These are phyloP conservation scores for Phenacoccus solenopsis DNA, from an alignment of 1,140 invertebrate species.

Conservation along the genomic window DNA sequence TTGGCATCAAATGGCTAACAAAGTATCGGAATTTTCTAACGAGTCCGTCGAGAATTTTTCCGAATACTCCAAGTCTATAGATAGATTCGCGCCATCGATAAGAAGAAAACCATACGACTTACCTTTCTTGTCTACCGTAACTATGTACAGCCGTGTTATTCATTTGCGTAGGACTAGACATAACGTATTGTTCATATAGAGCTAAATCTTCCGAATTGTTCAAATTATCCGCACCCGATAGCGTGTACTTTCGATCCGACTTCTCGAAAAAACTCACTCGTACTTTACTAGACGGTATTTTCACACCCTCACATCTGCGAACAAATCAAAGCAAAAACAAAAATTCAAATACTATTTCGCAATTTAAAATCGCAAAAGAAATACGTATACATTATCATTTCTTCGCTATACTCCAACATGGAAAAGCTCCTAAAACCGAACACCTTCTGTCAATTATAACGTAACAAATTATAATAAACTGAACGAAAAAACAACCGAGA, in stretches of 20 bases:
- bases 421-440: not conserved
- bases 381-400: not conserved
- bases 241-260: not conserved
- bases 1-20: too few species aligned
- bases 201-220: not conserved
- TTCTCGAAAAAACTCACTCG: slow-evolving; percentile 9
- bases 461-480: too few species aligned
- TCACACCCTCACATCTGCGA: not conserved
- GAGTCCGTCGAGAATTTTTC: too few species aligned
- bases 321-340: not conserved
- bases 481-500: not conserved
- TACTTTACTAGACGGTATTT: slow-evolving; percentile 9
- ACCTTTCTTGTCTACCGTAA: slow-evolving; percentile 11
- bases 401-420: not conserved
- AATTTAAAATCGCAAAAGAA: not conserved
- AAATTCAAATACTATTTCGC: not conserved
- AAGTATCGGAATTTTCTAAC: too few species aligned
- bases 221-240: not conserved
- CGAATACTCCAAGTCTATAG: too few species aligned
- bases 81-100: not conserved
- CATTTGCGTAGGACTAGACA: slow-evolving; percentile 8
- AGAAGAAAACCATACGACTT: not conserved
- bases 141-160: not conserved
- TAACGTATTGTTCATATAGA: slow-evolving; percentile 1
- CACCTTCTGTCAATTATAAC: not conserved